Percentiles rank a stretch among this genome's conserved stretches.
phyloP scores from a whole-genome alignment of 2,888 invertebrate species.

The Tachina fera region DNA sequence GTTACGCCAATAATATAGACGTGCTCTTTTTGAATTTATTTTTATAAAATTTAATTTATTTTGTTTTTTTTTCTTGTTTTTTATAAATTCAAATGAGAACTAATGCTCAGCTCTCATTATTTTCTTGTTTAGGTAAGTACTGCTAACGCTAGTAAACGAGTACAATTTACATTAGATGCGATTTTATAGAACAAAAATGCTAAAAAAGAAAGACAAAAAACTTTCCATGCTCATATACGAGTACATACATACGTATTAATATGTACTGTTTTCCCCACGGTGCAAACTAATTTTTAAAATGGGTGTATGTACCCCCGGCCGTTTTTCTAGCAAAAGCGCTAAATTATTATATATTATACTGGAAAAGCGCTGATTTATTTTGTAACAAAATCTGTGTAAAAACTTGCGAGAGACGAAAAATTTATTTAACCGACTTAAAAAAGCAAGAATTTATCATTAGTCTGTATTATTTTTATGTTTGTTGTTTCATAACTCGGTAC shows the following conservation, averaged over 20 bases:
- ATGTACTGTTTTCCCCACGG: background rate
- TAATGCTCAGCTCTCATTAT: conserved; percentile 15
- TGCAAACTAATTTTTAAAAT: conserved; percentile 19
- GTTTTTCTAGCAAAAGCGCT: conserved; percentile 2
- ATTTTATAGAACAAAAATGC: background rate
- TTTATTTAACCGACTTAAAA: too few species aligned
- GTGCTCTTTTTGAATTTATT: conserved; percentile 36
- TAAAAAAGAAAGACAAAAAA: conserved; percentile 21
- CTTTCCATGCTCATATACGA: conserved; percentile 33
- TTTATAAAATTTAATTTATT: conserved; percentile 44
- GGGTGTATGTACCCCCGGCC: background rate
- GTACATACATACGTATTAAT: too few species aligned
- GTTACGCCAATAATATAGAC: conserved; percentile 55
- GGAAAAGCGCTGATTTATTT: background rate
- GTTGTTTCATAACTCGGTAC: too few species aligned
- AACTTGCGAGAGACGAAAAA: too few species aligned
- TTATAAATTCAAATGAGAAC: conserved; percentile 10
- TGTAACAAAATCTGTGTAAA: too few species aligned
- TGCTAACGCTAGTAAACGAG: background rate
- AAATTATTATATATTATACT: background rate
- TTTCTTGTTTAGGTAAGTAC: background rate
- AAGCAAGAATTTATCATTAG: too few species aligned
- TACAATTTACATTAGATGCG: conserved; percentile 2
- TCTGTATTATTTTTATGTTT: too few species aligned
- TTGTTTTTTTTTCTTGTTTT: conserved; percentile 1